Evolutionary conservation across 30 jellyfish, hydroid and myxozoan species (phyloP).

Genomic region (Hydra vulgaris): DNA sequence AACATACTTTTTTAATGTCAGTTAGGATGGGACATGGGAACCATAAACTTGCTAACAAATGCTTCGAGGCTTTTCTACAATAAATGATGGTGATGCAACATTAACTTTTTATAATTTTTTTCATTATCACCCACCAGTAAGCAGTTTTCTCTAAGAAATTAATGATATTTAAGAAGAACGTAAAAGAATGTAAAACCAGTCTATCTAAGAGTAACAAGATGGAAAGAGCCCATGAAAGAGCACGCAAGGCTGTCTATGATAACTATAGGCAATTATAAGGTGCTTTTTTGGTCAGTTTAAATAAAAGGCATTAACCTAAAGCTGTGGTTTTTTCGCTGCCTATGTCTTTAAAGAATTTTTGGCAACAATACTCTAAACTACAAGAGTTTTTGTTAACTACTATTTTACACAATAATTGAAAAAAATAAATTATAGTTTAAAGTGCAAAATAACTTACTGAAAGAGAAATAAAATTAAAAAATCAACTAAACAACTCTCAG

Average conservation of each 20-base stretch:
- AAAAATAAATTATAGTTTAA: no score
- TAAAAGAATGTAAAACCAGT: no score
- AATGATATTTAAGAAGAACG: background rate
- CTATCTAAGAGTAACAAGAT: background rate
- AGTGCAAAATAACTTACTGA: no score
- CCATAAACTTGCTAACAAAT: background rate
- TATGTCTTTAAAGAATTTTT: background rate
- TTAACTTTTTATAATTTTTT: background rate
- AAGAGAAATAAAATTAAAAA: no score
- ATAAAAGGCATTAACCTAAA: background rate
- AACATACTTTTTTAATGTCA: background rate
- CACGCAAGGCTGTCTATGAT: slow-evolving; percentile 8
- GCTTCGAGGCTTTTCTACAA: background rate
- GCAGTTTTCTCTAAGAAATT: slow-evolving; percentile 1
- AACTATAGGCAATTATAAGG: background rate
- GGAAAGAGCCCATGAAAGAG: slow-evolving; percentile 3
- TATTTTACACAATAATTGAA: no score
- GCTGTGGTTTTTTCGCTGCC: slow-evolving; percentile 7
- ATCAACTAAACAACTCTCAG: no score
- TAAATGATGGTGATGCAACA: slow-evolving; percentile 3
- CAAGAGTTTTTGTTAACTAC: no score
- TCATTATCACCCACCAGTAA: slow-evolving; percentile 2
- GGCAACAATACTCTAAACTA: background rate
- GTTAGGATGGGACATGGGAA: no score
- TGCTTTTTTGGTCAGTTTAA: background rate